A percentile compares a stretch with the other conserved stretches of the same genome.
Conservation (phyloP, 2,113 vertebrate genomes). For the Aptenodytes forsteri region DNA sequence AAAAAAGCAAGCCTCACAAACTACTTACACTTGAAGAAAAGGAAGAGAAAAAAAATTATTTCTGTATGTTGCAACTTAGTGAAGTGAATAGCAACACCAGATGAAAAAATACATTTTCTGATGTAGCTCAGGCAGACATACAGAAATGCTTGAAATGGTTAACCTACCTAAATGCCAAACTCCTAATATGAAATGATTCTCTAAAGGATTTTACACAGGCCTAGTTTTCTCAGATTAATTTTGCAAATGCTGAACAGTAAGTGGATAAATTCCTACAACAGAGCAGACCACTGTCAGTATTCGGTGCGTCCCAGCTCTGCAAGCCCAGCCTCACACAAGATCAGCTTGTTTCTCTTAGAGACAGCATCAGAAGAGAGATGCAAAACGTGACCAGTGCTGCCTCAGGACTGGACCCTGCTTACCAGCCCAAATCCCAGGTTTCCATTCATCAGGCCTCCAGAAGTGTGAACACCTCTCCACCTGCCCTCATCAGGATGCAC, state of each 20-base stretch:
- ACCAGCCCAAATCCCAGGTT: background rate
- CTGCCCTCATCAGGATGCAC: too few species aligned
- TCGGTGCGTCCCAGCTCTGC: background rate
- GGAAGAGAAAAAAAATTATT: background rate
- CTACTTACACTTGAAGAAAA: background rate
- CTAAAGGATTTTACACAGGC: background rate
- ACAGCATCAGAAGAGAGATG: too few species aligned
- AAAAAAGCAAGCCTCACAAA: background rate
- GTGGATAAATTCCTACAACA: background rate
- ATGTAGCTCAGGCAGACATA: background rate
- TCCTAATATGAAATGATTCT: background rate
- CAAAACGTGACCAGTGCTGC: background rate
- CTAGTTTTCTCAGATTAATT: too few species aligned
- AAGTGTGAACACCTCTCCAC: too few species aligned
- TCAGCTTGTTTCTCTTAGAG: background rate
- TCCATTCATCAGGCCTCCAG: fast-evolving
- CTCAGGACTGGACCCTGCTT: fast-evolving
- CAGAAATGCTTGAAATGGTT: background rate
- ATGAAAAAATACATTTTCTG: background rate
- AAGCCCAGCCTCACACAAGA: background rate
- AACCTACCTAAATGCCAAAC: background rate
- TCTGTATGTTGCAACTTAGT: background rate
- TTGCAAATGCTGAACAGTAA: too few species aligned
- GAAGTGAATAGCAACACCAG: background rate
- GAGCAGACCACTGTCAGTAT: background rate